Evolutionary conservation across 2,113 vertebrate species (phyloP), one percentile per base, ranked within the genome.

Genomic region (Athene noctua): DNA sequence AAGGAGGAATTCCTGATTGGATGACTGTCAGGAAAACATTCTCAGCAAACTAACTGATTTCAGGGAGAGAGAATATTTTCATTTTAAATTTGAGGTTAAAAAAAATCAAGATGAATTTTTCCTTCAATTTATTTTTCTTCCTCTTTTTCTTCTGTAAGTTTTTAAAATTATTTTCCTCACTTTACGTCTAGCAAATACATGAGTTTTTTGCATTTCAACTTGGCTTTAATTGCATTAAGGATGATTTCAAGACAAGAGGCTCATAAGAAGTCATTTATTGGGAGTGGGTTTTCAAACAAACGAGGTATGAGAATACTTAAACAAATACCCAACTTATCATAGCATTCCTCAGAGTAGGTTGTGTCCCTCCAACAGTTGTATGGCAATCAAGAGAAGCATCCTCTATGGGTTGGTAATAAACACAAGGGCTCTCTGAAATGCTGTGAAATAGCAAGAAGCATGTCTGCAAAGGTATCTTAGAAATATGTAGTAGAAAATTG

Each of bases 321-420:
- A 12, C 14, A 75, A 36, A 88, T 23, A 22, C 10, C 46, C 32
- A n/a, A 38, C 9, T 80, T 49, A 18, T 30, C 61, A 59, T 8
- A 54, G 15, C 11, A 44, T 80, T 71, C 30, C 51, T 59, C 26
- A 30, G 51, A 63, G 30, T 70, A 92, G 26, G 26, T 20, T 75
- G 30, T 65, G n/a, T 26, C 5, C 14, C 15, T 6, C 11, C 32
- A 55, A 1, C 0, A 3, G 6, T 32, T 59, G n/a, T 30, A 44
- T 19, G 42, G 13, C 46, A 46, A 20, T 75, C 51, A 71, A 38
- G 23, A 75, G 74, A 80, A 84, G 3, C 15, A 40, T 61, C 29
- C 32, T 71, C 27, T 70, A 3, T 17, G 30, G 23, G 36, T 26
- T 44, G 14, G 10, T 61, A 61, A 77, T 40, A 80, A 66, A 46